Evolutionary conservation across 2,888 invertebrate species (phyloP).

Genomic region (Heliothis peltigera): DNA sequence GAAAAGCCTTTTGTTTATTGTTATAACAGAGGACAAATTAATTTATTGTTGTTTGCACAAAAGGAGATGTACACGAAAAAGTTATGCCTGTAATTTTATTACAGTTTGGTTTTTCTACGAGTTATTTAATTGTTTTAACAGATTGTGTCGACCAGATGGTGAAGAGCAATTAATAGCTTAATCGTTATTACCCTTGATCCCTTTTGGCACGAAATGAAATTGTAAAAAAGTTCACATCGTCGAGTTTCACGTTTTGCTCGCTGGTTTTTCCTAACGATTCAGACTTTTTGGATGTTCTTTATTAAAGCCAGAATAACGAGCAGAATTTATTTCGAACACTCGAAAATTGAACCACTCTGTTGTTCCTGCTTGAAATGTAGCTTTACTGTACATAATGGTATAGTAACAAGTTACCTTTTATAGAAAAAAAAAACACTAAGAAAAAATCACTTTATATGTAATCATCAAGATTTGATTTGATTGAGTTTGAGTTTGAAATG

Average conservation of each 20-base stretch:
- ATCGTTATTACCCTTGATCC: constrained; percentile 40
- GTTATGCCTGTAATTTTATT: constrained; percentile 8
- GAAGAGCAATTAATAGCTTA: constrained; percentile 20
- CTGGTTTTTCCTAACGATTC: constrained; percentile 15
- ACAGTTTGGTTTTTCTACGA: neutral
- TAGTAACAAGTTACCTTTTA: too few species aligned
- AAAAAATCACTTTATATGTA: too few species aligned
- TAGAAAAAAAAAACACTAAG: too few species aligned
- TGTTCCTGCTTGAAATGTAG: too few species aligned
- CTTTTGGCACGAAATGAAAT: constrained; percentile 7
- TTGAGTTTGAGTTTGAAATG: too few species aligned
- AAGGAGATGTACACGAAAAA: neutral
- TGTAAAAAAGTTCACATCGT: constrained; percentile 23
- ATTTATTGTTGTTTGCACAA: constrained; percentile 14
- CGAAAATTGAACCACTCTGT: too few species aligned
- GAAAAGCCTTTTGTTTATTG: constrained; percentile 14
- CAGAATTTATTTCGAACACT: neutral
- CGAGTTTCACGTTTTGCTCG: neutral
- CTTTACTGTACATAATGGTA: too few species aligned
- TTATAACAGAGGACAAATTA: constrained; percentile 23
- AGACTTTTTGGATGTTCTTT: neutral
- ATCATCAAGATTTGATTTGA: too few species aligned
- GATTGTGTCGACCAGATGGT: constrained; percentile 23
- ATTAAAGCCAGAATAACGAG: neutral
- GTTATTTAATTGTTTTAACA: constrained; percentile 13